Base-by-base conservation (phyloP, 2,113 vertebrate species). In the Drymodes brunneopygia region DNA sequence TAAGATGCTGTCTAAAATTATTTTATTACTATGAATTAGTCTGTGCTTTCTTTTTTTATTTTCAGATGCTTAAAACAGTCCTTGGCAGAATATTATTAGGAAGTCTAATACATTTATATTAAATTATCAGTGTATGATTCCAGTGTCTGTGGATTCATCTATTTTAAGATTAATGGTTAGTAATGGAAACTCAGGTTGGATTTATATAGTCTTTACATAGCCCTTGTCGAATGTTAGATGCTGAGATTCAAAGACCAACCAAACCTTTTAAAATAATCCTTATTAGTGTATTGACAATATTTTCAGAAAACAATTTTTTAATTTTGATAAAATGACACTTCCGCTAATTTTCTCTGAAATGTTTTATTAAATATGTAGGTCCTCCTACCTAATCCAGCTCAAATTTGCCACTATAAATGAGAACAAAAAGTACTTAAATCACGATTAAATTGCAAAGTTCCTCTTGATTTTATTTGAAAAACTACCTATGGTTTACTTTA, bases 111-210 rank as follows among this genome's bases (percentile, higher is more conserved):
- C 51, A 65, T 60, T 94, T 58, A 77, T 87, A 92, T 91, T 90
- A 82, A 88, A 47, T 70, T 85, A 91, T 81, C 62, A 56, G 42
- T n/a, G 28, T 88, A 90, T 66, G 45, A 95, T 78, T 96, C 72
- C 87, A 29, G 45, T 56, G 73, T 81, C 91, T 86, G 90, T 61
- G 88, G 50, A 90, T 91, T 86, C 44, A 72, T 92, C 88, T 81
- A 6, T 71, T 90, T 40, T 87, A 45, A 35, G 70, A 86, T 95
- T 91, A 94, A 90, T 90, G 73, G 56, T 86, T 87, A 95, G 93
- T 92, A 88, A 79, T 77, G 60, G 62, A 60, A 93, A 66, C 64
- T 57, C 66, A 88, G 79, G 45, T 45, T 65, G 35, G 56, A 58
- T 96, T 96, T 95, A 86, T 36, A 78, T 21, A 94, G 84, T 42